Conservation (phyloP, 2,888 invertebrate species). For the Mamestra brassicae region DNA sequence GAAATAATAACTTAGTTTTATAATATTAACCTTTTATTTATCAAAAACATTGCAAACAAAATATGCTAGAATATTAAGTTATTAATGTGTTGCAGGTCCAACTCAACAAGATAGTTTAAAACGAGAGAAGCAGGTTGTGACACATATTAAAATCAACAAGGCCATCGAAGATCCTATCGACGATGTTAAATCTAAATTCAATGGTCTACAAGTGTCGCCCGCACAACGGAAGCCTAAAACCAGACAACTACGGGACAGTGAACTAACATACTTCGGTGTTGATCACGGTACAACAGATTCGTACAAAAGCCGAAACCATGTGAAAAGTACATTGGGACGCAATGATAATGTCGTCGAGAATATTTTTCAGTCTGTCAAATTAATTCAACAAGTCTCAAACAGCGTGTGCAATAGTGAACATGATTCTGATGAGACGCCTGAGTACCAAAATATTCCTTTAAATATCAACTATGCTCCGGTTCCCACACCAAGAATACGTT, state of each 20-base stretch:
- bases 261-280: conserved; percentile 91
- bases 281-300: conserved; percentile 64
- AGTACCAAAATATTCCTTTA: conserved; percentile 84
- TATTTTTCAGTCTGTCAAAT: conserved; percentile 84
- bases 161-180: conserved; percentile 50
- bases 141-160: conserved; percentile 54
- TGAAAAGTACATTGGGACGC: conserved; percentile 57
- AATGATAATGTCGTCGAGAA: conserved; percentile 75
- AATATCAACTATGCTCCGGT: conserved; percentile 78
- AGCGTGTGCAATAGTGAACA: conserved; percentile 86
- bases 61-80: conserved; percentile 14
- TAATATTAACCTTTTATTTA: conserved; percentile 1
- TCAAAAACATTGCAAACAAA: background rate
- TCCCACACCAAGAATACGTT: conserved; percentile 82
- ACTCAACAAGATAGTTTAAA: conserved; percentile 58
- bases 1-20: background rate
- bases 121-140: conserved; percentile 53
- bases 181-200: conserved; percentile 72
- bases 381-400: conserved; percentile 84
- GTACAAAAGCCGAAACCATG: conserved; percentile 51
- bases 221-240: conserved; percentile 77
- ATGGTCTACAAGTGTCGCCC: conserved; percentile 75
- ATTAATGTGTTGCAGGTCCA: conserved; percentile 68
- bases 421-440: conserved; percentile 84
- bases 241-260: conserved; percentile 91